These are phyloP conservation scores for Pachyuromys duprasi DNA, from an alignment of 2,797 vertebrate species.

Conservation along the genomic window DNA sequence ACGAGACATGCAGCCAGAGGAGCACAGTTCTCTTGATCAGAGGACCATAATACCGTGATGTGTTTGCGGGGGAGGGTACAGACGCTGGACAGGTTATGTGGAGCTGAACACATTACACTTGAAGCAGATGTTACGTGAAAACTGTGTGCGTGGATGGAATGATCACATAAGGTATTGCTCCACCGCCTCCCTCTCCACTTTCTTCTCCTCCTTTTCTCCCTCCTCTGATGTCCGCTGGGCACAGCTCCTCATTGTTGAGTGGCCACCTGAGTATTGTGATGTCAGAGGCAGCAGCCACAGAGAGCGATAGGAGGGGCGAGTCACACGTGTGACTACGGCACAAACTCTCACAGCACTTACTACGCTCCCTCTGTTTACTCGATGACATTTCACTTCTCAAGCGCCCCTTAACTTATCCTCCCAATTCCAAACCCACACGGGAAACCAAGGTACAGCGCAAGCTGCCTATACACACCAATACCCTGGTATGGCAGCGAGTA, in stretches of 20 bases:
- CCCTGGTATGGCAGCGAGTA: background rate
- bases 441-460: conserved; percentile 31
- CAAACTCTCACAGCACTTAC: background rate
- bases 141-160: conserved; percentile 67
- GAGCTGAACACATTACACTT: conserved; percentile 78
- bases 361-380: background rate
- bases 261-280: conserved; percentile 73
- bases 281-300: conserved; percentile 64
- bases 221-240: conserved; percentile 70
- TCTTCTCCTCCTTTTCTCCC: conserved; percentile 73
- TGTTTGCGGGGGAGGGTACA: conserved; percentile 61
- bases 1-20: conserved; percentile 26
- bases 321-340: background rate
- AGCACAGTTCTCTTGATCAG: conserved; percentile 67
- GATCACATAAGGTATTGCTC: conserved; percentile 74
- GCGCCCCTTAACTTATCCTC: background rate
- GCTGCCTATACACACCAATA: background rate
- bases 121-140: conserved; percentile 79
- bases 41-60: conserved; percentile 72
- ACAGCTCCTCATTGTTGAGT: conserved; percentile 73
- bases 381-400: background rate
- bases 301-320: background rate
- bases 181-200: conserved; percentile 80
- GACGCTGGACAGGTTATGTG: conserved; percentile 64
- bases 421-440: background rate